A percentile compares a stretch with the other conserved stretches of the same genome.
Evolutionary conservation across 2,888 invertebrate species (phyloP).

Genomic region (Lycaena phlaeas): DNA sequence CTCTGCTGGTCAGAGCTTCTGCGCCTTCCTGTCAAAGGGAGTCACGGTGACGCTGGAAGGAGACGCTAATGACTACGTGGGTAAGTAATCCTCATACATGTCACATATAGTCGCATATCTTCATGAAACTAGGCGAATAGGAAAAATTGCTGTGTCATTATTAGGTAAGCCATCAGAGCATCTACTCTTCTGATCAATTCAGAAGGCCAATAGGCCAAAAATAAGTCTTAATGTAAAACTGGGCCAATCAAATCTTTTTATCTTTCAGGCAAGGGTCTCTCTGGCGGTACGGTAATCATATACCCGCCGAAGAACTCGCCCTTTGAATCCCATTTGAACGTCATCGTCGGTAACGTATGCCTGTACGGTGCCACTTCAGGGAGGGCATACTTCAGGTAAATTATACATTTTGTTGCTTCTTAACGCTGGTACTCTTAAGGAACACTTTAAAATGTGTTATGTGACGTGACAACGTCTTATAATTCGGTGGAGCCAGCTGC

Average conservation of each 20-base stretch:
- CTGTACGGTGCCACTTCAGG: conserved; percentile 98
- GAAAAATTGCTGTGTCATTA: no score
- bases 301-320: conserved; percentile 90
- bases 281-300: conserved; percentile 94
- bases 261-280: conserved; percentile 82
- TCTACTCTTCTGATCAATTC: no score
- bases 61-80: conserved; percentile 99
- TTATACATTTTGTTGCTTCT: not conserved
- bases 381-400: conserved; percentile 85
- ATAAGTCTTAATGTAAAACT: no score
- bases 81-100: conserved; percentile 52
- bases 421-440: no score
- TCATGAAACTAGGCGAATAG: no score
- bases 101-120: no score
- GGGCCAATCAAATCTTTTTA: no score
- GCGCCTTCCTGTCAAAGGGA: conserved; percentile 95
- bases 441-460: no score
- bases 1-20: conserved; percentile 99
- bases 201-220: no score
- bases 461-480: no score
- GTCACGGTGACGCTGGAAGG: conserved; percentile 93
- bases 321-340: conserved; percentile 94
- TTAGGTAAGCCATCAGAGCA: no score
- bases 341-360: conserved; percentile 98
- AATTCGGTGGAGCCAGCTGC: no score